Base-by-base conservation (phyloP, 2,797 vertebrate genomes). In the Peromyscus aztecus region DNA sequence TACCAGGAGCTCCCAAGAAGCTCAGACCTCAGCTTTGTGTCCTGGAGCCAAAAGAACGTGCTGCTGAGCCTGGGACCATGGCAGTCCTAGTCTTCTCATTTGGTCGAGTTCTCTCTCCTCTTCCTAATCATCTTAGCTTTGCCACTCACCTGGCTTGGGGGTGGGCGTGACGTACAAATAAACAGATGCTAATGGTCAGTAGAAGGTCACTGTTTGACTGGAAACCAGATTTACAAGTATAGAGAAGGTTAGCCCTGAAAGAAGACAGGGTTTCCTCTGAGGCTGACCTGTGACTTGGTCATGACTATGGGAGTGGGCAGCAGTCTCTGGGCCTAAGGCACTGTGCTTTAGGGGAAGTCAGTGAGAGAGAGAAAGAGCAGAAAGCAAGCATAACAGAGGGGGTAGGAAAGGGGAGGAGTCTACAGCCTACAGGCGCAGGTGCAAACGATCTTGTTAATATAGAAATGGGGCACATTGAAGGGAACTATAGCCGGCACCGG, bases 221-320 rank as follows among this genome's bases (percentile, higher is more conserved):
- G 13, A 85, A 69, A 52, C 0, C 27, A 24, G 6, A 12, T 37
- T 31, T 46, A 0, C 1, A 0, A 1, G 19, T 65, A 29, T 2
- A 57, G 43, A 40, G 14, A 7, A 14, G 12, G 0, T 0, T 2
- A 89, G 24, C n/a, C 11, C 6, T 0, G 1, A 59, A 29, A 65
- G 13, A 2, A 46, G 40, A 14, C 4, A 4, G 2, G 5, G 13
- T 21, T 29, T n/a, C 11, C 55, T 49, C 17, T 59, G 19, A 19
- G n/a, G 40, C 9, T 37, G 29, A 5, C 12, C 16, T 46, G 76
- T 17, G 4, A 2, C 34, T 19, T 40, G 16, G 27, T 43, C 12
- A 31, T 10, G 14, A 5, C n/a, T 9, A 8, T 24, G 43, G 55
- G 2, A 0, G 29, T 27, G 49, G 14, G 11, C 24, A 59, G 16